phyloP scores from a whole-genome alignment of 1,140 invertebrate species.

The Philopotamus ludificatus region DNA sequence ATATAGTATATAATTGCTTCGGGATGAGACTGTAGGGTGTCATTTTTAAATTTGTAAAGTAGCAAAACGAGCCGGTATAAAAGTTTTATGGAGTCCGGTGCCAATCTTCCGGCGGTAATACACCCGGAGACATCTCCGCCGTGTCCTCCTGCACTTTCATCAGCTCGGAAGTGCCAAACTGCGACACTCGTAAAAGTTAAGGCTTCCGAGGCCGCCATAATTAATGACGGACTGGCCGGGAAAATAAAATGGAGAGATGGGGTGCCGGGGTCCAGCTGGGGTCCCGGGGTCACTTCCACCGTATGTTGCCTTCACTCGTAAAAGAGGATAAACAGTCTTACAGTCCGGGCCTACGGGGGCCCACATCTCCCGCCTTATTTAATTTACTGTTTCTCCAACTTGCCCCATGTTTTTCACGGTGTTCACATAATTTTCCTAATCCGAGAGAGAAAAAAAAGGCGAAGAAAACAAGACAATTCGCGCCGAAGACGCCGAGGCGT shows the following conservation, averaged over 20 bases:
- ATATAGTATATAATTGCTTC: too few relatives aligned
- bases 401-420: background rate
- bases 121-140: background rate
- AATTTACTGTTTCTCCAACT: constrained; percentile 21
- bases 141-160: constrained; percentile 17
- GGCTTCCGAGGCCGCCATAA: constrained; percentile 27
- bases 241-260: constrained; percentile 12
- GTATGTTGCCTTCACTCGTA: constrained; percentile 24
- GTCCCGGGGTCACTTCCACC: background rate
- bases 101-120: too few relatives aligned
- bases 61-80: too few relatives aligned
- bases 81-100: too few relatives aligned
- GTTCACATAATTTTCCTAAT: background rate
- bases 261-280: background rate
- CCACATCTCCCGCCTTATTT: constrained; percentile 11
- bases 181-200: constrained; percentile 34
- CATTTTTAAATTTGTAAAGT: too few relatives aligned
- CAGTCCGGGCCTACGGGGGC: constrained; percentile 11
- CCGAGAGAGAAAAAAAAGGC: background rate
- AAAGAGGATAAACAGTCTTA: constrained; percentile 33
- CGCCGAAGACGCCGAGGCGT: too few relatives aligned
- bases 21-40: too few relatives aligned
- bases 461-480: too few relatives aligned
- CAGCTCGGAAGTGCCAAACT: constrained; percentile 32
- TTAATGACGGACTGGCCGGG: constrained; percentile 24